Base-by-base conservation (phyloP, 2,113 vertebrate genomes). In the Bostrychus sinensis region DNA sequence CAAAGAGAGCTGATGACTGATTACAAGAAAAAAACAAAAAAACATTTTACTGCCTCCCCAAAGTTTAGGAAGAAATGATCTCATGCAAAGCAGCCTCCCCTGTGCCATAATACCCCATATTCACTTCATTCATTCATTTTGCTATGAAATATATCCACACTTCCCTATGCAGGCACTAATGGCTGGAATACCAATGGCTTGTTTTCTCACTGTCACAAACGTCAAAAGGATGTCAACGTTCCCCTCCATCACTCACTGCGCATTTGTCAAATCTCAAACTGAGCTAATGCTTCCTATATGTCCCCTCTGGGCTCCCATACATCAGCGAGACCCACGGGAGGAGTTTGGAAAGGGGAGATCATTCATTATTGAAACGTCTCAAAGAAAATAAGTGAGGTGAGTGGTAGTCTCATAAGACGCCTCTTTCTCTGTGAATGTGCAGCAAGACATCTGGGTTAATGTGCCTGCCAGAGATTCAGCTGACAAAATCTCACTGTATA, bases 301-400 rank as follows among this genome's bases (percentile, higher is more conserved):
- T 84, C 78, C 88, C 87, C 85, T 67, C 67, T 46, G 72, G 88
- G 73, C 73, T 76, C 51, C 83, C 77, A 90, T 92, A 87, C 74
- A 90, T 92, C 89, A 90, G 76, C 62, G 59, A 67, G 62, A 77
- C 82, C 72, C 61, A 75, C 8, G 37, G 66, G 75, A 84, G 64
- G 83, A 78, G 73, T 83, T 81, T 60, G 66, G 70, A 67, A 74
- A 71, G 76, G 75, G 80, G 50, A 62, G 64, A 60, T 80, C 72
- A 91, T 91, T 88, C 78, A 88, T 91, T 91, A 89, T 87, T 89
- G 66, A 90, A 88, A 89, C 79, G 67, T 77, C 51, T 61, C 30
- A 78, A 74, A 50, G 80, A 68, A 48, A 57, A 41, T 38, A 58
- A 28, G 45, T 39, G 46, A 60, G 54, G 34, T 77, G 66, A 45